Base-by-base conservation (phyloP, 2,888 invertebrate species). In the Lathronympha strigana region DNA sequence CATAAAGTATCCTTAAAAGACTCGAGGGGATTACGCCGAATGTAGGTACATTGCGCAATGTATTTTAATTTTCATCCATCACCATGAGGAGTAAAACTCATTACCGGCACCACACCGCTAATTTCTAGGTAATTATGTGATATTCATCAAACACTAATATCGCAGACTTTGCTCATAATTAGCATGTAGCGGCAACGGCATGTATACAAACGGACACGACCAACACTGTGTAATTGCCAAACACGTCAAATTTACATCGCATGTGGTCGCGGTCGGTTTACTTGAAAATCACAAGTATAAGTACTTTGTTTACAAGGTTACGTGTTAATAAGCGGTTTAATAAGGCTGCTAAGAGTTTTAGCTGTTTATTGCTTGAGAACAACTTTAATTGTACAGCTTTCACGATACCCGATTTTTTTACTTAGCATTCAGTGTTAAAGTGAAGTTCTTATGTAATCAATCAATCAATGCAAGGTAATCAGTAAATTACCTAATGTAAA, bases 111-210 rank as follows among this genome's bases (percentile, higher is more conserved):
- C 13, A 36, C 23, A 11, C 23, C 23, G 36, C 17, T 47, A 61
- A 69, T 70, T 70, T 69, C 64, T 63, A 61, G 69, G 73, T 69
- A 73, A 78, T 78, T 74, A 76, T 71, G 71, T 67, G 71, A 66
- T 68, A 63, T 67, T 66, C 51, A 55, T 45, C 62, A 76, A 73
- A 76, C 73, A 75, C 70, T 71, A 70, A 67, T 75, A 74, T 72
- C 70, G 71, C 76, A 82, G 80, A 82, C 81, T 80, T 80, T 76
- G 80, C 75, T 75, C 76, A 76, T 80, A 80, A 82, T 82, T 81
- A 82, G 75, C 81, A 81, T 79, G 75, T 78, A 72, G 75, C 73
- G 71, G 73, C 71, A 72, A 75, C 73, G 71, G 73, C 71, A 60
- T 64, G 72, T 76, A 76, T 73, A 77, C 74, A 63, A 66, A 66